Evolutionary conservation across 1,140 invertebrate genomes (phyloP), one percentile per base, ranked within the genome.

Genomic region (Listronotus oregonensis): DNA sequence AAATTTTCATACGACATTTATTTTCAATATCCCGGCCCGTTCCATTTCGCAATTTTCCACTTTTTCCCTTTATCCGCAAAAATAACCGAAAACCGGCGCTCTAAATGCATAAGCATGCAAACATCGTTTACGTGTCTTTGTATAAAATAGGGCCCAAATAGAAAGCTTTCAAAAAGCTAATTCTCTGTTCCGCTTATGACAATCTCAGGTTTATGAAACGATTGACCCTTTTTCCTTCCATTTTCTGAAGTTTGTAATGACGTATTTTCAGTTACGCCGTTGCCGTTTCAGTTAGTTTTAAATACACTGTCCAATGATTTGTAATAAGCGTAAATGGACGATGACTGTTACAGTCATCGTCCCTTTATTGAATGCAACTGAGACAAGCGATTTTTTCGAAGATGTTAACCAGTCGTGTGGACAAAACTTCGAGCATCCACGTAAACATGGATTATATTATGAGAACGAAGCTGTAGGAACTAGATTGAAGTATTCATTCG

Each of bases 141-240:
- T 32, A 62, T 67, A 62, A 67, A 67, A 67, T 60, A 67, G 59
- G 58, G 62, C 50, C 37, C 43, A 51, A 64, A 64, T 51, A 61
- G 66, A 67, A 65, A 67, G 56, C 65, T 63, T 59, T 62, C 69
- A 43, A 64, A 69, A 68, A 71, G 67, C 69, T 69, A 69, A 71
- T 71, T 68, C 46, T 46, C 52, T 31, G 63, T 68, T 65, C 60
- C 69, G 58, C 47, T 64, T 61, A 65, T 66, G 69, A 71, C 69
- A 66, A 66, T 68, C 66, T 55, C 61, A 64, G 66, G 61, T 69
- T 68, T 71, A 69, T 69, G 67, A 50, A 65, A 71, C 69, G 69
- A 71, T 69, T 71, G 69, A 71, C 69, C 69, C 63, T 49, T 51
- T 71, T 71, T 71, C 66, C 32, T 67, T 44, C 42, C 10, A 18